Base-by-base conservation (phyloP, 2,888 invertebrate species). In the Sisyra terminalis region DNA sequence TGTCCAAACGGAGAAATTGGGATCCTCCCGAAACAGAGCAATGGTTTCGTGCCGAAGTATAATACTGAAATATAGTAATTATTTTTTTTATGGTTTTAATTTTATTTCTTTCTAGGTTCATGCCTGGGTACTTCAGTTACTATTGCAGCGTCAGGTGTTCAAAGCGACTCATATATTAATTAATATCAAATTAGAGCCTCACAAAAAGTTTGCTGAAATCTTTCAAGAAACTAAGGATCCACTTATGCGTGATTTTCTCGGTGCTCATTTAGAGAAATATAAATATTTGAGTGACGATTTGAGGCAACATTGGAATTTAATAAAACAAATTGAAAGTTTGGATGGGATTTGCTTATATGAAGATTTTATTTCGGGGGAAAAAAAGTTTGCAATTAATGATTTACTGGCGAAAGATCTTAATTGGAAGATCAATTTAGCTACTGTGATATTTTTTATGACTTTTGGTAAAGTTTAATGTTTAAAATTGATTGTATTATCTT, bases 151-250 rank as follows among this genome's bases (percentile, higher is more conserved):
- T 52, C 77, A 78, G 55, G 71, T 78, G 52, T 73, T 71, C 48
- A 70, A 73, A 60, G 76, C 75, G 10, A 66, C 73, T 18, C 78
- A 76, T 55, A 65, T 79, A 47, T 56, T 79, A 38, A 66, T 64
- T 46, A 78, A 78, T 58, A 68, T 73, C n/a, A 68, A 69, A 46
- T 64, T 72, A 46, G 67, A 72, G 52, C 69, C 77, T 10, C 59
- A 66, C 43, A 63, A 64, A 31, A 73, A 75, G 52, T 62, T 79
- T 39, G 65, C 67, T 55, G 57, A 60, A 8, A 59, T 75, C 36
- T 78, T 78, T 11, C 57, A 69, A 47, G 70, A 71, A 39, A 75
- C 75, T 31, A 58, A 63, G 30, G 67, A 75, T 47, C 67, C 69
- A 47, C 65, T 65, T 24, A 61, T 79, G 39, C 66, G 79, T 51